Evolutionary conservation across 2,888 invertebrate species (phyloP), one percentile per base, ranked within the genome.

Genomic region (Brachyptera risi): DNA sequence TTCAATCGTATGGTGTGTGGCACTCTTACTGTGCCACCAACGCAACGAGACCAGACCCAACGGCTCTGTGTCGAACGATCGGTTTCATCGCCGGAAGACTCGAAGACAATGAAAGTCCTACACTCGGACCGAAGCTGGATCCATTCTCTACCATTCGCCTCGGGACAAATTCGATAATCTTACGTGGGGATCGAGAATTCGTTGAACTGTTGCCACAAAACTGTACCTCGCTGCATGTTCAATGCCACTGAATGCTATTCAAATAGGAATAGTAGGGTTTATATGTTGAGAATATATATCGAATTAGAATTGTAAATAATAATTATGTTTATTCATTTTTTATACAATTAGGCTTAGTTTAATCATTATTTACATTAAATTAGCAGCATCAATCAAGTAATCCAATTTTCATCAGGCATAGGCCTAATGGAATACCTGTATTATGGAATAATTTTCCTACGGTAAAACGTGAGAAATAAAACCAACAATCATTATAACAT

Each of bases 1-100:
- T 21, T 5, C 60, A 51, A 7, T 21, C 47, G 13, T n/a, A 27
- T 19, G 63, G 63, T 1, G 35, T 49, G 17, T 63, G 60, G 60
- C 58, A 60, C 31, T 51, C 58, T 0, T 58, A 50, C 35, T 61
- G 61, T 23, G 37, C 51, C 3, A 17, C 50, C 3, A 37, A 49
- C 31, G 23, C 51, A 1, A 13, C 58, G 5, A 19, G 17, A 3
- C 13, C 1, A 11, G 17, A 47, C 23, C 26, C 47, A 13, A 21
- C 11, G n/a, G 40, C 9, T 1, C 26, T 60, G 35, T 60, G 61
- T 27, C 15, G 7, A 17, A 23, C 37, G 15, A 17, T 50, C 3
- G 58, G 58, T 15, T 58, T 50, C 44, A 13, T 19, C 15, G n/a
- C n/a, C 13, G 58, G 42, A 19, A 23, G 27, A 13, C 21, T 19